phyloP scores from a whole-genome alignment of 2,888 invertebrate genomes.

The Gerosis bhagava region DNA sequence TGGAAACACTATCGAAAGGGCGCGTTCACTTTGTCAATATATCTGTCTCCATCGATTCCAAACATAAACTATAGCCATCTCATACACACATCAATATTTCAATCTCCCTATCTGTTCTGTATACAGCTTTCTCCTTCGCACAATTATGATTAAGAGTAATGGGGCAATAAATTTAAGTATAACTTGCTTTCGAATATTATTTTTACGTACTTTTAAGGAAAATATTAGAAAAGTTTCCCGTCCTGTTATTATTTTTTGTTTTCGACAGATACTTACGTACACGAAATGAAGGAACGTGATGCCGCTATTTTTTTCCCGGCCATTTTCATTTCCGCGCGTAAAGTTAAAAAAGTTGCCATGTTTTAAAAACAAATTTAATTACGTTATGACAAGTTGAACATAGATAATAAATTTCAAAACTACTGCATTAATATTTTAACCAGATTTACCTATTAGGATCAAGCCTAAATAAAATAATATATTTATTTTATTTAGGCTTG shows the following conservation, averaged over 20 bases:
- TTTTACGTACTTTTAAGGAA: constrained; percentile 35
- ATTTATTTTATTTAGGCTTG: too few species aligned
- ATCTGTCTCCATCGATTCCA: constrained; percentile 46
- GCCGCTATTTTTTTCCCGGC: constrained; percentile 38
- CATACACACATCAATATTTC: constrained; percentile 31
- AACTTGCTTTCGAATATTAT: constrained; percentile 41
- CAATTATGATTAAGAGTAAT: constrained; percentile 64
- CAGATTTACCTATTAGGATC: too few species aligned
- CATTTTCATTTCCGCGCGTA: constrained; percentile 39
- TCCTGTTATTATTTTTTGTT: constrained; percentile 28
- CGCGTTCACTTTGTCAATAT: constrained; percentile 67
- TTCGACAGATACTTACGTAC: too few species aligned
- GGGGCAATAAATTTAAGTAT: constrained; percentile 47
- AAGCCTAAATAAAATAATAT: too few species aligned
- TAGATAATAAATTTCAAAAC: constrained; percentile 13
- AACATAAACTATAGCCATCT: constrained; percentile 38
- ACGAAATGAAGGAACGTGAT: constrained; percentile 4
- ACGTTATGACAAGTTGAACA: constrained; percentile 38
- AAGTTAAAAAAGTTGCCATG: constrained; percentile 38
- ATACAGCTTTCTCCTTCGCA: constrained; percentile 42
- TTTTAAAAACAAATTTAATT: constrained; percentile 72
- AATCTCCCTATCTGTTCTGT: constrained; percentile 41
- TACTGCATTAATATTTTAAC: too few species aligned
- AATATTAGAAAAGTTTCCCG: constrained; percentile 42
- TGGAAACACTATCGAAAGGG: constrained; percentile 81